Percentiles rank a stretch among this genome's conserved stretches.
Conservation (phyloP, 2,888 invertebrate genomes). For the Branchipolynoe longqiensis region DNA sequence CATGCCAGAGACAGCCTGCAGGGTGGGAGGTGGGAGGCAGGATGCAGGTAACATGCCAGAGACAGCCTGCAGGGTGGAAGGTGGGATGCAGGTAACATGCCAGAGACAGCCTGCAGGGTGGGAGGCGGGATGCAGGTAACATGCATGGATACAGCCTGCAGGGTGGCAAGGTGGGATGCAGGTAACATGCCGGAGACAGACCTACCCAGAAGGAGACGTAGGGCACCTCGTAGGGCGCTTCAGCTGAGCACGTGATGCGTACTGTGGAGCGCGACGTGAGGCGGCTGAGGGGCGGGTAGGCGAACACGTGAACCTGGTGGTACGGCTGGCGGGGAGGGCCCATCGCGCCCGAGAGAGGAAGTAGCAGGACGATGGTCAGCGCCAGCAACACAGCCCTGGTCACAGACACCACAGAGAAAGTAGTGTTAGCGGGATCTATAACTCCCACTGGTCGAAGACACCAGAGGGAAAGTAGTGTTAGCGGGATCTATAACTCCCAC, state of each 20-base stretch:
- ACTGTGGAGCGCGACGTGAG: constrained; percentile 30
- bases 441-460: too few relatives aligned
- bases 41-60: too few relatives aligned
- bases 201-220: constrained; percentile 46
- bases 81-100: background rate
- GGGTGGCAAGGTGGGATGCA: background rate
- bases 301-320: constrained; percentile 33
- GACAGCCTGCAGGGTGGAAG: background rate
- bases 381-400: too few relatives aligned
- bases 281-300: background rate
- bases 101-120: background rate
- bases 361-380: too few relatives aligned
- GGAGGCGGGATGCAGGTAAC: background rate
- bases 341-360: too few relatives aligned
- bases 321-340: too few relatives aligned
- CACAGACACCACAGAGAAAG: too few relatives aligned
- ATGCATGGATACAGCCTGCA: background rate
- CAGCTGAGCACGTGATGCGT: background rate
- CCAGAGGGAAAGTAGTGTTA: too few relatives aligned
- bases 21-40: too few relatives aligned
- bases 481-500: too few relatives aligned
- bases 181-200: background rate
- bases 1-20: too few relatives aligned
- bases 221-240: constrained; percentile 24
- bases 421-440: too few relatives aligned